Conservation (phyloP, 2,888 invertebrate species). For the Zaprionus bogoriensis region DNA sequence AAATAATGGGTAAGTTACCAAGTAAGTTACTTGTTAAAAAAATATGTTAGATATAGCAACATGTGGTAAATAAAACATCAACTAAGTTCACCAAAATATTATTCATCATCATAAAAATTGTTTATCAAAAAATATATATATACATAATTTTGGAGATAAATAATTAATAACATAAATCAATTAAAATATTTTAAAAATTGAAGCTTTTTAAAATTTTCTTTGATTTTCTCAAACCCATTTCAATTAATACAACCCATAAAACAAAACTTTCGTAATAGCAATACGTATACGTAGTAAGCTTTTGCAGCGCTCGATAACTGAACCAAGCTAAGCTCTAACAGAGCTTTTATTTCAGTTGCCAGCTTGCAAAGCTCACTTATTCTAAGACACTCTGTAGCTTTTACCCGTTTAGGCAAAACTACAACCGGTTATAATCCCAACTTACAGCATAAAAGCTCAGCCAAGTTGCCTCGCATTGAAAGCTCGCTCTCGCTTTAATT, state of each 20-base stretch:
- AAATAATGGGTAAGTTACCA: too few relatives aligned
- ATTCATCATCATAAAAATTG: too few relatives aligned
- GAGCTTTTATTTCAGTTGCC: not conserved
- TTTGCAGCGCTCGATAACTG: not conserved
- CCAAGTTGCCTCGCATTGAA: not conserved
- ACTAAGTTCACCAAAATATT: too few relatives aligned
- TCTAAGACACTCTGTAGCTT: not conserved
- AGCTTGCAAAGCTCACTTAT: not conserved
- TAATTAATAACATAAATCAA: not conserved
- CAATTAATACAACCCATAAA: too few relatives aligned
- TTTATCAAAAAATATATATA: too few relatives aligned
- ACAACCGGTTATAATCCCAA: not conserved
- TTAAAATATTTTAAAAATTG: not conserved
- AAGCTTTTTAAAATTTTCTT: too few relatives aligned
- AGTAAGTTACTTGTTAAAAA: too few relatives aligned
- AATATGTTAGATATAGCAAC: too few relatives aligned
- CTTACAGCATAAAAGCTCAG: not conserved
- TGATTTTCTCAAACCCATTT: too few relatives aligned
- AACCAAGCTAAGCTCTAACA: not conserved
- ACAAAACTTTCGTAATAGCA: too few relatives aligned
- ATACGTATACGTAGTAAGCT: too few relatives aligned
- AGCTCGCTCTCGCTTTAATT: not conserved
- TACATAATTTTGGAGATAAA: not conserved
- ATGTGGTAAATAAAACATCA: too few relatives aligned
- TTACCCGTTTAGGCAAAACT: not conserved